A percentile compares a stretch with the other conserved stretches of the same genome.
Conservation (phyloP, 1,140 invertebrate genomes). For the Camponotus vicinus region DNA sequence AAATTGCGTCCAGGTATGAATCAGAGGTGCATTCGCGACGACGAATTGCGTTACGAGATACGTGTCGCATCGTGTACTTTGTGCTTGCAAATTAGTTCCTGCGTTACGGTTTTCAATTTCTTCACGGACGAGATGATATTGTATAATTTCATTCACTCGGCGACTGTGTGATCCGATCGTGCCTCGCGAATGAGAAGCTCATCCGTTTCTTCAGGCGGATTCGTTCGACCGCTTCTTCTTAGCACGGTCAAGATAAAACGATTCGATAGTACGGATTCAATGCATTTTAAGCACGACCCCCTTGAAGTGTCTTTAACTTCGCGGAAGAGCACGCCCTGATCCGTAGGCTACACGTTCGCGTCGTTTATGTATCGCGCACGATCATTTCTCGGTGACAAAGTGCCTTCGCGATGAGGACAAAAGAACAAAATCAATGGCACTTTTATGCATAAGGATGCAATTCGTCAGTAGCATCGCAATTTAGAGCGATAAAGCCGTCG, state of each 20-base stretch:
- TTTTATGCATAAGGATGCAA: conserved; percentile 58
- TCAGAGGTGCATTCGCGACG: not conserved
- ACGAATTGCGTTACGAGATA: not conserved
- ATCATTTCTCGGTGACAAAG: conserved; percentile 73
- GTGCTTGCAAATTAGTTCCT: conserved; percentile 28
- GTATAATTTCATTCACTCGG: conserved; percentile 49
- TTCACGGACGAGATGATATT: conserved; percentile 7
- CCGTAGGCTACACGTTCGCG: not conserved
- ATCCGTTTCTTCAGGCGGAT: conserved; percentile 49
- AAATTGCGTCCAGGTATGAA: conserved; percentile 8
- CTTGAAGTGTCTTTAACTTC: conserved; percentile 75
- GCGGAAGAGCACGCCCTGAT: conserved; percentile 68
- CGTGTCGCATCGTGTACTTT: not conserved
- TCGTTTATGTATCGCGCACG: conserved; percentile 64
- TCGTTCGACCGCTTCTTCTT: conserved; percentile 62
- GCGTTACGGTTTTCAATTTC: conserved; percentile 53
- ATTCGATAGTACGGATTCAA: conserved; percentile 81
- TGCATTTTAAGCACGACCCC: conserved; percentile 83
- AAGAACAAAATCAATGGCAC: conserved; percentile 53
- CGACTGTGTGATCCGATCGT: conserved; percentile 37
- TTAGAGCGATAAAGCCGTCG: conserved; percentile 44
- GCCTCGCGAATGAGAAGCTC: conserved; percentile 39
- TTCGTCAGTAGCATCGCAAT: conserved; percentile 62
- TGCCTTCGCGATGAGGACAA: conserved; percentile 54
- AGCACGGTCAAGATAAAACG: conserved; percentile 77